phyloP scores from a whole-genome alignment of 2,113 vertebrate genomes.

The Calonectris borealis region DNA sequence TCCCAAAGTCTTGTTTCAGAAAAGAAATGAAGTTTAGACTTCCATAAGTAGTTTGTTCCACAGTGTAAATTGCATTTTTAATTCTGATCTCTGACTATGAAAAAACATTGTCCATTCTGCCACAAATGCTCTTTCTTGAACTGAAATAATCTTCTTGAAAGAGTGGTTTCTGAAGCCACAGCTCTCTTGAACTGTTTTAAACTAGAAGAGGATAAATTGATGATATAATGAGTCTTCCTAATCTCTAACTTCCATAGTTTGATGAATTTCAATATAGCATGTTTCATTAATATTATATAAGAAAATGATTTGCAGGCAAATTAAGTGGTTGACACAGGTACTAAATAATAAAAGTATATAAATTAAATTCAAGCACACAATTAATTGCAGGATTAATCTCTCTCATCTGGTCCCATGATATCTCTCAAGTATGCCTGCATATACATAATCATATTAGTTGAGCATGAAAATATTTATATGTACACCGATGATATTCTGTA shows the following conservation, averaged over 20 bases:
- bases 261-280: slow-evolving; percentile 44
- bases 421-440: not conserved
- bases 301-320: slow-evolving; percentile 41
- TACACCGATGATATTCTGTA: not conserved
- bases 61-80: not conserved
- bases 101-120: not conserved
- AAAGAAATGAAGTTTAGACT: not conserved
- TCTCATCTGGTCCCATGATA: not conserved
- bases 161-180: not conserved
- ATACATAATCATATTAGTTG: not conserved
- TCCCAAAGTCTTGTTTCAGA: not conserved
- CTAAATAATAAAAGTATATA: slow-evolving; percentile 63
- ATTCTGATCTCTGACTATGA: not conserved
- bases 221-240: slow-evolving; percentile 22
- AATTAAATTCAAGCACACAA: slow-evolving; percentile 38
- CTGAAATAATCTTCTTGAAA: not conserved
- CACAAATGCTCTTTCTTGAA: not conserved
- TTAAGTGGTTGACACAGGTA: slow-evolving; percentile 63
- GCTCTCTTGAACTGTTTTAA: not conserved
- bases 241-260: slow-evolving; percentile 30
- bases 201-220: not conserved
- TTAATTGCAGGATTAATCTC: slow-evolving; percentile 33
- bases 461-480: slow-evolving; percentile 18
- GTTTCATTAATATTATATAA: slow-evolving; percentile 52
- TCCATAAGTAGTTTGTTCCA: not conserved